These are phyloP conservation scores for Limnephilus lunatus DNA, from an alignment of 2,888 invertebrate species.

Conservation along the genomic window DNA sequence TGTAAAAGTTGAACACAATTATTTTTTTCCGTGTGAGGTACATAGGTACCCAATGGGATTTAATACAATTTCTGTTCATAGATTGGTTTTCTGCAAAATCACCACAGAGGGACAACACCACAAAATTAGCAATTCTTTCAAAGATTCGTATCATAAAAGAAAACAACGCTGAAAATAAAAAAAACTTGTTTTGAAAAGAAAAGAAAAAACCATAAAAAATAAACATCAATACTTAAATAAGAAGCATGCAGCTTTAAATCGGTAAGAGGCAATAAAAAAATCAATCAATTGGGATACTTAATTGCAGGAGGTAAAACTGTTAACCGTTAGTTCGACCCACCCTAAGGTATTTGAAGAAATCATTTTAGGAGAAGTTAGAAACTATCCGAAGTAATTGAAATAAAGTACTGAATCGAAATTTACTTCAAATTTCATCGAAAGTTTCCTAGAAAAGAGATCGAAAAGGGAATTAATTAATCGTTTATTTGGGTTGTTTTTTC, in stretches of 20 bases:
- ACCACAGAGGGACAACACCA: too few relatives aligned
- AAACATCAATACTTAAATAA: neutral
- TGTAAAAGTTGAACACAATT: too few relatives aligned
- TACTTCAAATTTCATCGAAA: neutral
- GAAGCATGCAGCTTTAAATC: neutral
- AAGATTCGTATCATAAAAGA: neutral
- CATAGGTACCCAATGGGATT: neutral
- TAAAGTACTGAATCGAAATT: neutral
- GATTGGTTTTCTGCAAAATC: neutral
- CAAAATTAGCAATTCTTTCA: too few relatives aligned
- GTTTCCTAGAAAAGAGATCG: neutral
- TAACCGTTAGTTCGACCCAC: neutral
- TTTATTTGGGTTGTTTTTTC: neutral
- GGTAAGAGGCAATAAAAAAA: neutral
- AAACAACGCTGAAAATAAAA: too few relatives aligned
- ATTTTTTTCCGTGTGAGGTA: neutral
- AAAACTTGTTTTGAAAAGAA: neutral
- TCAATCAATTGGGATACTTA: neutral
- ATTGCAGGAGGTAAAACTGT: neutral
- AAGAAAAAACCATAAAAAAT: neutral
- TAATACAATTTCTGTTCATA: neutral
- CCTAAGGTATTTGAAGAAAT: neutral
- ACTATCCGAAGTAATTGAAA: constrained; percentile 5
- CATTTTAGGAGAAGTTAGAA: neutral
- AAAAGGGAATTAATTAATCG: neutral